Evolutionary conservation across 2,113 vertebrate genomes (phyloP), one percentile per base, ranked within the genome.

Genomic region (Ochotona princeps): DNA sequence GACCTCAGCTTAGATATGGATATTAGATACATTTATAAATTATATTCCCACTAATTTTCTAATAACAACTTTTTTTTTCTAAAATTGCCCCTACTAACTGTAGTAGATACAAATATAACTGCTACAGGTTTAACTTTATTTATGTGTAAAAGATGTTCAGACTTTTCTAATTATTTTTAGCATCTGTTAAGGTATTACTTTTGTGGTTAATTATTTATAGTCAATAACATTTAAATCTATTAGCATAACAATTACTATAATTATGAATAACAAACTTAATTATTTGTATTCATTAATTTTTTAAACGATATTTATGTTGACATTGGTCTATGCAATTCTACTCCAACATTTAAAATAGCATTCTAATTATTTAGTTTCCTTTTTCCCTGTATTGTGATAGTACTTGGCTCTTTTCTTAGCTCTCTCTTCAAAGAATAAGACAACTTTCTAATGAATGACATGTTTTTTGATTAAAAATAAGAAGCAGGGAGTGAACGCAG

Each of bases 151-250:
- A 69, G 7, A 76, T 26, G 11, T 65, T 78, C 28, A 44, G 28
- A 51, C 85, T 81, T 49, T 51, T 49, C 14, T 80, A 69, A 57
- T 83, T 79, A 15, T 18, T 18, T 83, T 96, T 26, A 57, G 3
- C 13, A 69, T 87, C 5, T 89, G n/a, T 93, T 91, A 91, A 47
- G 57, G 83, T 63, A 87, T 25, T 63, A 35, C 66, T 81, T 92
- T 21, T 88, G 12, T 82, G 72, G 70, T 65, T 69, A 82, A 38
- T 84, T 83, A 47, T 70, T 78, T 51, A 61, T 51, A 60, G 1
- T 66, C 73, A 75, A 75, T n/a, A n/a, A 2, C 21, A 47, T 78
- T 70, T 61, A 80, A 51, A 86, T 60, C 30, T 47, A 63, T 73
- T 83, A 30, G 32, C 54, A 88, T 2, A 61, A 73, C 21, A 30